Evolutionary conservation across 2,797 vertebrate species (phyloP).

Genomic region (Brotula barbata): DNA sequence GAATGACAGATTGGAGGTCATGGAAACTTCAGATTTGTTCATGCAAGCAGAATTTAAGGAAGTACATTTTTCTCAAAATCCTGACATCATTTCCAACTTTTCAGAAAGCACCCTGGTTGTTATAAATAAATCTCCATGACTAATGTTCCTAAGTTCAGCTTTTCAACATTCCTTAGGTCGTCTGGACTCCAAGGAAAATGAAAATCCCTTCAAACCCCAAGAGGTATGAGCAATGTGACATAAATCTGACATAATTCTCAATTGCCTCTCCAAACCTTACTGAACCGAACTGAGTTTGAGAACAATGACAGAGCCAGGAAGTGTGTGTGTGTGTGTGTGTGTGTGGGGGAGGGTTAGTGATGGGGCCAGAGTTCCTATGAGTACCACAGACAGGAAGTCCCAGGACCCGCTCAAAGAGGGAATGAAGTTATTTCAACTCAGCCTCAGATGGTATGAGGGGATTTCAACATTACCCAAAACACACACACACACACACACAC

Average conservation of each 20-base stretch:
- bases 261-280: background rate
- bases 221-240: background rate
- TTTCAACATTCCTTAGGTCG: conserved; percentile 12
- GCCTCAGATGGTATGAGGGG: conserved; percentile 25
- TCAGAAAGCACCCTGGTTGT: background rate
- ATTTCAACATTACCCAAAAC: conserved; percentile 26
- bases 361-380: conserved; percentile 1
- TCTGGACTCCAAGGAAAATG: conserved; percentile 15
- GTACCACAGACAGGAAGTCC: conserved; percentile 43
- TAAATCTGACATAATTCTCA: no score
- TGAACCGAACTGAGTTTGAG: conserved; percentile 11
- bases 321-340: conserved; percentile 11
- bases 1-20: no score
- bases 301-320: conserved; percentile 39
- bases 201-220: conserved; percentile 8
- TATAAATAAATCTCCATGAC: conserved; percentile 2
- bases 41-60: no score
- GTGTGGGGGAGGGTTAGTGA: conserved; percentile 5
- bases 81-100: background rate
- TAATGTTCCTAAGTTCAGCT: background rate
- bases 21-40: no score
- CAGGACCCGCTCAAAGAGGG: conserved; percentile 4
- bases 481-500: background rate
- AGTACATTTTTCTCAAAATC: no score
- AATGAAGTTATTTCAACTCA: conserved; percentile 15